phyloP scores from a whole-genome alignment of 2,888 invertebrate species.

The Escarpia spicata region DNA sequence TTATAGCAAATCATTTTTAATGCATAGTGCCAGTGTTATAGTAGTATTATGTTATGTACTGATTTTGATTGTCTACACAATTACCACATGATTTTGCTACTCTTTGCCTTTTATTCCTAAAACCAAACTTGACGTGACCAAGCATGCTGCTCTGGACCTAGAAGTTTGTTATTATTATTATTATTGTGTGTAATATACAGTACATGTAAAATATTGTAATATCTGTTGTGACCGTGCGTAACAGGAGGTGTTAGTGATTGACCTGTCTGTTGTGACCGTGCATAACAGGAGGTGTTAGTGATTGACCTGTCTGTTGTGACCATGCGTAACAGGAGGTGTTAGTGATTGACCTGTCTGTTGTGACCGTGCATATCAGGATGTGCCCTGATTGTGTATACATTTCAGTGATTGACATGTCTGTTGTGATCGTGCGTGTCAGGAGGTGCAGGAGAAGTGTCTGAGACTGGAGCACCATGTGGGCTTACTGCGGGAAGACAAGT shows the following conservation, averaged over 20 bases:
- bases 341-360: slow-evolving; percentile 13
- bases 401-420: not conserved
- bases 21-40: no score
- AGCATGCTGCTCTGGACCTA: no score
- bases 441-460: slow-evolving; percentile 50
- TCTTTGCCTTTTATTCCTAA: no score
- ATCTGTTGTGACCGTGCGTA: slow-evolving; percentile 14
- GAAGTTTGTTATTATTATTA: no score
- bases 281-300: slow-evolving; percentile 45
- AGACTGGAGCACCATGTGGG: slow-evolving; percentile 42
- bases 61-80: no score
- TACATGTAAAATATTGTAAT: no score
- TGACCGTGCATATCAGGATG: slow-evolving; percentile 43
- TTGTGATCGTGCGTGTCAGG: slow-evolving; percentile 40
- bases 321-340: slow-evolving; percentile 45
- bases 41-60: no score
- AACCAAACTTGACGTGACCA: no score
- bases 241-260: slow-evolving; percentile 45
- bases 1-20: no score
- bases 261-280: slow-evolving; percentile 13
- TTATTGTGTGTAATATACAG: no score
- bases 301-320: slow-evolving; percentile 14
- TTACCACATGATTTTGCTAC: no score
- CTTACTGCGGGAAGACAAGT: slow-evolving; percentile 52
- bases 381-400: slow-evolving; percentile 26